Evolutionary conservation across 2,797 vertebrate genomes (phyloP).

Genomic region (Microctenopoma lineatum): DNA sequence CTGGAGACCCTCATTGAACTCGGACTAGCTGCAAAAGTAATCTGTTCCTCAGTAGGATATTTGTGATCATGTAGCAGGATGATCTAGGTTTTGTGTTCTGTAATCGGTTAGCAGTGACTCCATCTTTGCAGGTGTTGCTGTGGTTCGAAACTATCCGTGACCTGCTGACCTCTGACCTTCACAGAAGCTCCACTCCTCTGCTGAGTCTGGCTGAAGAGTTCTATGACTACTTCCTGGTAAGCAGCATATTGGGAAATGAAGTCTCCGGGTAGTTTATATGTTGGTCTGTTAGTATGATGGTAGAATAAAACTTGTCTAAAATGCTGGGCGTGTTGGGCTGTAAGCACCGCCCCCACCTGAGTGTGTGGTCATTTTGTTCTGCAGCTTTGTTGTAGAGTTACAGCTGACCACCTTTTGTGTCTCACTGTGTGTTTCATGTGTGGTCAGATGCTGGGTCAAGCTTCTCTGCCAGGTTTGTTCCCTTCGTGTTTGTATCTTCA

Average conservation of each 20-base stretch:
- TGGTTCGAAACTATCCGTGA: constrained; percentile 58
- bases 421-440: not conserved
- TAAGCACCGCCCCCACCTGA: too few relatives aligned
- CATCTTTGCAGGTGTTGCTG: constrained; percentile 42
- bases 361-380: too few relatives aligned
- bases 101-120: not conserved
- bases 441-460: constrained; percentile 52
- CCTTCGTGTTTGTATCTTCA: not conserved
- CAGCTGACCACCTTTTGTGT: not conserved
- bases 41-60: not conserved
- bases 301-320: too few relatives aligned
- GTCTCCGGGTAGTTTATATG: too few relatives aligned
- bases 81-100: not conserved
- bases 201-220: constrained; percentile 56
- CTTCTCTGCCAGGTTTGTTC: constrained; percentile 55
- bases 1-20: constrained; percentile 26
- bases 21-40: constrained; percentile 52
- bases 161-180: constrained; percentile 52
- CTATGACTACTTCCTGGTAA: constrained; percentile 72
- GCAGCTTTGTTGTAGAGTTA: too few relatives aligned
- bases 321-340: too few relatives aligned
- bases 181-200: constrained; percentile 28
- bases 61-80: too few relatives aligned
- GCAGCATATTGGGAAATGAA: constrained; percentile 9
- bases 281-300: too few relatives aligned